A percentile compares a stretch with the other conserved stretches of the same genome.
phyloP scores from a whole-genome alignment of 2,797 vertebrate genomes.

The Hozukius guyotensis region DNA sequence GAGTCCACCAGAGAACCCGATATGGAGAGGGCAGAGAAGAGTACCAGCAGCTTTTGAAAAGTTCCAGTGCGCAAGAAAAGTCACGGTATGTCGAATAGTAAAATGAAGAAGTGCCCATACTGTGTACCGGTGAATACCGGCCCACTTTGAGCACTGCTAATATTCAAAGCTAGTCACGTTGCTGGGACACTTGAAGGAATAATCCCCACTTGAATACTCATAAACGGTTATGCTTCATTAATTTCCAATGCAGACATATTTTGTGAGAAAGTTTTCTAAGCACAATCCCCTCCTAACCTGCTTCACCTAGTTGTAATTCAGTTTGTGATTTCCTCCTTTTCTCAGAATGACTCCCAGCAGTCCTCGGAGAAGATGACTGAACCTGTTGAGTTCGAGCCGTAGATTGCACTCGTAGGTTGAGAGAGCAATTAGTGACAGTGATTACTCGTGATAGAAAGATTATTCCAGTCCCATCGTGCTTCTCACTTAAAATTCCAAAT shows the following conservation, averaged over 20 bases:
- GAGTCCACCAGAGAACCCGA: too few species aligned
- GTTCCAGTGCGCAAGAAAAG: too few species aligned
- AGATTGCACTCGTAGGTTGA: constrained; percentile 21
- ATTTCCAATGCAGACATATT: not conserved
- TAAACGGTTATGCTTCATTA: not conserved
- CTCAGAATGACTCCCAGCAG: constrained; percentile 23
- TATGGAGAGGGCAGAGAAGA: too few species aligned
- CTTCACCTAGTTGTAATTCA: constrained; percentile 15
- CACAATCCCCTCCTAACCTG: not conserved
- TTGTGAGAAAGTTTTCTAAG: not conserved
- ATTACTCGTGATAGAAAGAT: constrained; percentile 41
- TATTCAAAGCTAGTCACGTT: constrained; percentile 2
- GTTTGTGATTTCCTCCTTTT: constrained; percentile 11
- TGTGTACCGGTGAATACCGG: too few species aligned
- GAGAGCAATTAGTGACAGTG: constrained; percentile 41
- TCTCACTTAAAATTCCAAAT: constrained; percentile 8
- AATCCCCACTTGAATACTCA: constrained; percentile 27
- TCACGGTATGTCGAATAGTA: too few species aligned
- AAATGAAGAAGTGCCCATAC: too few species aligned
- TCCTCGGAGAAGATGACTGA: constrained; percentile 1
- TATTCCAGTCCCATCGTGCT: constrained; percentile 21
- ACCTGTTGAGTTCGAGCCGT: constrained; percentile 25
- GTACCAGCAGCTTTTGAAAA: too few species aligned
- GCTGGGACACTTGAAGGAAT: constrained; percentile 20
- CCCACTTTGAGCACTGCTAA: not conserved